Percentiles rank a stretch among this genome's conserved stretches.
These are phyloP conservation scores for Oxytorus armatus DNA, from an alignment of 2,888 invertebrate species.

Conservation along the genomic window DNA sequence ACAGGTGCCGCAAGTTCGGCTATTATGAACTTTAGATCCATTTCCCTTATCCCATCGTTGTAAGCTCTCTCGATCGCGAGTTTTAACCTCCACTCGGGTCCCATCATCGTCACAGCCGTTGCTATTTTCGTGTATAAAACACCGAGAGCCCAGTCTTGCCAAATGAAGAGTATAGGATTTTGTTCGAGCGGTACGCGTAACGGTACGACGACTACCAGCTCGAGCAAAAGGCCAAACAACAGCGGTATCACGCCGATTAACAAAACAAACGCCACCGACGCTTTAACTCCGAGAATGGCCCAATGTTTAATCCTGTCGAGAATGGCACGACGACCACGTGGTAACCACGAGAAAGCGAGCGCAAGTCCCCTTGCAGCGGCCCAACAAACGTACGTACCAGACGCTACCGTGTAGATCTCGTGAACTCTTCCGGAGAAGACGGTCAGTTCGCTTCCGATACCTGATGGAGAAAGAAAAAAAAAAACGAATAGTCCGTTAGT, in stretches of 20 bases:
- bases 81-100: constrained; percentile 97
- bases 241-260: constrained; percentile 96
- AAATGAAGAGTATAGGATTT: constrained; percentile 94
- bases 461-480: constrained; percentile 57
- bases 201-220: constrained; percentile 96
- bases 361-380: constrained; percentile 93
- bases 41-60: constrained; percentile 96
- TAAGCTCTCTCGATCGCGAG: constrained; percentile 97
- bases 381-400: constrained; percentile 98
- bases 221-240: constrained; percentile 95
- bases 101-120: constrained; percentile 98
- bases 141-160: constrained; percentile 99
- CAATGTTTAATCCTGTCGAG: constrained; percentile 90
- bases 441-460: constrained; percentile 75
- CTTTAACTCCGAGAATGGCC: constrained; percentile 90
- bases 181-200: constrained; percentile 96
- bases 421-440: constrained; percentile 90
- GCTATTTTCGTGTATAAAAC: constrained; percentile 99
- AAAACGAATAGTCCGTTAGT: too few species aligned
- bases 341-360: constrained; percentile 94
- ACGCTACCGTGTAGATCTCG: constrained; percentile 98
- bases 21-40: constrained; percentile 95
- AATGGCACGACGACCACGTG: constrained; percentile 93
- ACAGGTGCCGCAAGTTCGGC: constrained; percentile 95
- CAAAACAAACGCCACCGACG: constrained; percentile 90